These are phyloP conservation scores for Paratrypauchen microcephalus DNA, from an alignment of 2,797 vertebrate genomes.

Conservation along the genomic window DNA sequence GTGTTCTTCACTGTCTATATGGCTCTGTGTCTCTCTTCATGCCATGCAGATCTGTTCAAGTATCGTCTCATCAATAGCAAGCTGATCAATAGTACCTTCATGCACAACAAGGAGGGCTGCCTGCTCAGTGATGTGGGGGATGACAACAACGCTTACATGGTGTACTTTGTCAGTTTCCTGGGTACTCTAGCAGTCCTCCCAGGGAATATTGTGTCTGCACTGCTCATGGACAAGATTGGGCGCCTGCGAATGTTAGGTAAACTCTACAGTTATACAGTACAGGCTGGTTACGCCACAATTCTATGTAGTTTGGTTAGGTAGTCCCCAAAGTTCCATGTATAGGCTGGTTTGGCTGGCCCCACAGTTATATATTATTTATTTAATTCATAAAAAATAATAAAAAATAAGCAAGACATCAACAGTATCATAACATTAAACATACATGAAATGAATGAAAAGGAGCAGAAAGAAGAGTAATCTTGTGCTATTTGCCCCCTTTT, in stretches of 20 bases:
- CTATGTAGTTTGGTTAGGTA: no score
- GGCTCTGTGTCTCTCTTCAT: not conserved
- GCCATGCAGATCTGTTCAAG: slow-evolving; percentile 87
- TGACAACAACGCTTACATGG: slow-evolving; percentile 97
- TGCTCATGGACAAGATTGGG: slow-evolving; percentile 98
- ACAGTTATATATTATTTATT: no score
- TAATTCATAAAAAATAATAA: no score
- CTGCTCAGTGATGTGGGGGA: slow-evolving; percentile 90
- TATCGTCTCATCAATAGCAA: slow-evolving; percentile 91
- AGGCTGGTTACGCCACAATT: not conserved
- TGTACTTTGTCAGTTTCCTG: slow-evolving; percentile 97
- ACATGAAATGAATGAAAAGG: no score
- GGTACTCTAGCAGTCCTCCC: slow-evolving; percentile 95
- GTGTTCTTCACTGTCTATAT: not conserved
- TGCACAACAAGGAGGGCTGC: slow-evolving; percentile 97
- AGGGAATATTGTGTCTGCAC: slow-evolving; percentile 93
- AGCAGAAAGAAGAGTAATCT: no score
- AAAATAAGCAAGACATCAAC: no score
- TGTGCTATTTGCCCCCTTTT: no score
- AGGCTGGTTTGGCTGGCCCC: no score
- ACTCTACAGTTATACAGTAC: not conserved
- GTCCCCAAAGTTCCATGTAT: no score
- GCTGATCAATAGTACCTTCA: slow-evolving; percentile 93
- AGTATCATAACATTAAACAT: no score
- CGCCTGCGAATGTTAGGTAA: slow-evolving; percentile 94